Evolutionary conservation across 2,888 invertebrate species (phyloP).

Genomic region (Xanthia icteritia): DNA sequence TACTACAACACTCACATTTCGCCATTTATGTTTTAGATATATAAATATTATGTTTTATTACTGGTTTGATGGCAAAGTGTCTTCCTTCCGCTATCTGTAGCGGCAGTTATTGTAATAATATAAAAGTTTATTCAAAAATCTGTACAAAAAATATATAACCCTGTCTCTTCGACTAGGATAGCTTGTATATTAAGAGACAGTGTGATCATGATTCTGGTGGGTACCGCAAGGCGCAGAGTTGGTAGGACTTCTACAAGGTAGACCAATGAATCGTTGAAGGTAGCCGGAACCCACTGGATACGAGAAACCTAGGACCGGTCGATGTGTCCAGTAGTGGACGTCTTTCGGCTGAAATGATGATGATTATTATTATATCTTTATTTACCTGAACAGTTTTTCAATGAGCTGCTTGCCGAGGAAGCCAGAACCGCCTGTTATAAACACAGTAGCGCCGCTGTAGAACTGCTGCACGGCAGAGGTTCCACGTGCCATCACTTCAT

Average conservation of each 20-base stretch:
- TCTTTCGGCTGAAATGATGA: not conserved
- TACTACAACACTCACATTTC: no score
- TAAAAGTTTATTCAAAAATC: no score
- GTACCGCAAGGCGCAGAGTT: not conserved
- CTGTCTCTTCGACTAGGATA: no score
- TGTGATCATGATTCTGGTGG: not conserved
- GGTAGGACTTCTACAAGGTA: not conserved
- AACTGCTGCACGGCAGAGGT: constrained; percentile 84
- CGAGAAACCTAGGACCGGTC: not conserved
- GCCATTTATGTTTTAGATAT: no score
- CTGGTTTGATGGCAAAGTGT: no score
- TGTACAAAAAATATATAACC: no score
- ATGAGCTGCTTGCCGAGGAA: constrained; percentile 87
- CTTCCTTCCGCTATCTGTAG: no score
- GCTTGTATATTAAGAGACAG: no score
- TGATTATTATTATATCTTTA: not conserved
- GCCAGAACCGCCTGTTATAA: constrained; percentile 95
- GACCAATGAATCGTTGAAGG: not conserved
- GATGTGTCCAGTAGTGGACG: not conserved
- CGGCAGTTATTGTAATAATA: no score
- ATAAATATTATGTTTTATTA: no score
- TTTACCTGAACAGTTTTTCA: constrained; percentile 68
- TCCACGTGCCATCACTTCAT: constrained; percentile 44
- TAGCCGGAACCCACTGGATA: not conserved
- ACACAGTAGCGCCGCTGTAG: constrained; percentile 90